Percentiles rank a stretch among this genome's conserved stretches.
These are phyloP conservation scores for Tauraco hartlaubi DNA, from an alignment of 2,797 vertebrate genomes.

Conservation along the genomic window DNA sequence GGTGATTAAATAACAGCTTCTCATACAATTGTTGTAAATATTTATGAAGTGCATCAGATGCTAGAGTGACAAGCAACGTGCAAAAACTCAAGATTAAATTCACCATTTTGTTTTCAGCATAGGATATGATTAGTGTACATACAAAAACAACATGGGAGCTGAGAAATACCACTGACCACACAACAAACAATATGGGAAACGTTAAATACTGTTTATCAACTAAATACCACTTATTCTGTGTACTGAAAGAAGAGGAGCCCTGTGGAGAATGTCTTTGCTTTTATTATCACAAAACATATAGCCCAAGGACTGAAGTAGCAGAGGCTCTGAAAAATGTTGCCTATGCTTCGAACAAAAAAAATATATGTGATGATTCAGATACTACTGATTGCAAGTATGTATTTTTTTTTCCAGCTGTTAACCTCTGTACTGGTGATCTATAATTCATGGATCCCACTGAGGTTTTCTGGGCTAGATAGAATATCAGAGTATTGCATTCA, in stretches of 20 bases:
- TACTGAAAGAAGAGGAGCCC: background rate
- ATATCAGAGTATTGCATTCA: background rate
- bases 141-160: background rate
- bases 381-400: background rate
- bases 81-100: background rate
- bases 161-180: background rate
- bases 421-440: background rate
- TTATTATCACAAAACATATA: background rate
- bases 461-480: background rate
- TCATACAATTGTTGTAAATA: background rate
- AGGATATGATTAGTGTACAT: background rate
- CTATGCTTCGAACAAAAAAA: background rate
- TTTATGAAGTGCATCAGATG: background rate
- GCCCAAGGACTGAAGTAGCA: background rate
- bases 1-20: background rate
- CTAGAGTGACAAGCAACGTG: background rate
- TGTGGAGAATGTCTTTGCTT: background rate
- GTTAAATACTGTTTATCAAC: background rate
- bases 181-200: background rate
- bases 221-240: background rate
- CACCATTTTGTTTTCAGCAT: background rate
- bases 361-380: background rate
- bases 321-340: background rate
- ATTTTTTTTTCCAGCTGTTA: conserved; percentile 23
- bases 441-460: conserved; percentile 9